These are phyloP conservation scores for Desmophyllum pertusum DNA, from an alignment of 92 coral and sea anemone genomes.

Conservation along the genomic window DNA sequence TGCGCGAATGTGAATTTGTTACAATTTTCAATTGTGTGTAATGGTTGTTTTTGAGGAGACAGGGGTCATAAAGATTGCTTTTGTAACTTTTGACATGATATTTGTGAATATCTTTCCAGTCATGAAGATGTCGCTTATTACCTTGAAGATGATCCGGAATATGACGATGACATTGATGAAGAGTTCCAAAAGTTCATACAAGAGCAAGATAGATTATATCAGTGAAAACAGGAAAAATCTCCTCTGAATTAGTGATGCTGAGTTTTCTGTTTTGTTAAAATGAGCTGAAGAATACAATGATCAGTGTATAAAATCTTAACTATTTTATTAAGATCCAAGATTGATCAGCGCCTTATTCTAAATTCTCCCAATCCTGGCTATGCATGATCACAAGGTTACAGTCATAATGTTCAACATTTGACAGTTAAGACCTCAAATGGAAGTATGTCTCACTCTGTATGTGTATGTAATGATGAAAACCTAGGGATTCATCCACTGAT, in stretches of 20 bases:
- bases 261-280: not conserved
- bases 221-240: not conserved
- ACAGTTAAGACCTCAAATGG: too few relatives aligned
- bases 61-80: too few relatives aligned
- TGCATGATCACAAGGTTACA: too few relatives aligned
- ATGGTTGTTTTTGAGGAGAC: too few relatives aligned
- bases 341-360: not conserved
- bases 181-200: conserved; percentile 43
- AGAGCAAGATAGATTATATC: not conserved
- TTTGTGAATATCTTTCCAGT: conserved; percentile 6
- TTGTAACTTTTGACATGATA: not conserved
- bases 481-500: not conserved
- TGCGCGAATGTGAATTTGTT: too few relatives aligned
- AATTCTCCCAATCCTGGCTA: too few relatives aligned
- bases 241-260: not conserved
- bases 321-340: not conserved
- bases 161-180: conserved; percentile 30
- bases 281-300: not conserved
- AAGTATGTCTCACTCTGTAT: too few relatives aligned
- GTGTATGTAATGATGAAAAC: not conserved
- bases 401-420: too few relatives aligned
- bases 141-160: conserved; percentile 41
- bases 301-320: not conserved
- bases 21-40: too few relatives aligned
- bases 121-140: conserved; percentile 21